Conservation (phyloP, 2,797 vertebrate species). For the Crotalus adamanteus region DNA sequence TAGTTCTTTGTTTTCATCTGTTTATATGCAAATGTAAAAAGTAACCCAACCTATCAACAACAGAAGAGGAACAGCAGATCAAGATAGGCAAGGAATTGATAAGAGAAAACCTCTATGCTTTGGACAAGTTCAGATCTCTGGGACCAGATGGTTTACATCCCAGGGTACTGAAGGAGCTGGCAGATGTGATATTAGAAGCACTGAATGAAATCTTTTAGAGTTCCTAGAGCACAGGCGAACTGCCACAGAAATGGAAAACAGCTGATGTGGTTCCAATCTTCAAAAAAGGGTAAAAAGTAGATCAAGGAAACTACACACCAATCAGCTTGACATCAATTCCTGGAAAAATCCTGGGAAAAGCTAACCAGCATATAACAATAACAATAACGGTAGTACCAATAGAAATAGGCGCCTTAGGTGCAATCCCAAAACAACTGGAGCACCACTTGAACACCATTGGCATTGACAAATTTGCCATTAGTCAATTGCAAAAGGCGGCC, state of each 20-base stretch:
- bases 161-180: neutral
- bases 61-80: neutral
- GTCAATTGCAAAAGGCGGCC: no score
- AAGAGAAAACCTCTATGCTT: neutral
- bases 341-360: neutral
- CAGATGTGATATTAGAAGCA: neutral
- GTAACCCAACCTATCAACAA: neutral
- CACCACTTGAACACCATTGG: no score
- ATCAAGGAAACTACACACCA: neutral
- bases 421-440: no score
- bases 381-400: no score
- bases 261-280: neutral
- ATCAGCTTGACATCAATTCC: neutral
- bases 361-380: neutral
- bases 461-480: no score
- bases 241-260: neutral
- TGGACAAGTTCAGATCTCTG: neutral
- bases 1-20: neutral
- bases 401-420: no score
- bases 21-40: neutral
- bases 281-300: neutral
- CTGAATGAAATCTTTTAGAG: neutral
- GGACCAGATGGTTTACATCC: neutral
- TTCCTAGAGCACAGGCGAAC: neutral
- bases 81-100: neutral